Evolutionary conservation across 2,888 invertebrate genomes (phyloP), one percentile per base, ranked within the genome.

Genomic region (Lithophane semibrunnea): DNA sequence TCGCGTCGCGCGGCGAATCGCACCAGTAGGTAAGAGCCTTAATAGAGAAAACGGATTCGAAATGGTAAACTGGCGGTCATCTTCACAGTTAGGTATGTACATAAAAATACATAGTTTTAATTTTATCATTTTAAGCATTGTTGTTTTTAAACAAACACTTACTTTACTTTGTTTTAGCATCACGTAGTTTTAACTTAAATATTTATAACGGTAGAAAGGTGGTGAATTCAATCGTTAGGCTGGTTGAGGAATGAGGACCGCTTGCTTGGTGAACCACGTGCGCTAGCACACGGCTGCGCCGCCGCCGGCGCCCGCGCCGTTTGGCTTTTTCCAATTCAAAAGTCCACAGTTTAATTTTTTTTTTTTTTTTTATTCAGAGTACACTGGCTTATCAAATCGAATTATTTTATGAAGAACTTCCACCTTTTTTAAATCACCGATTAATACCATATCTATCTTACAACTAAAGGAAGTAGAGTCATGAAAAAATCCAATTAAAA

Each of bases 401-500:
- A 69, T 21, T 21, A 42, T 73, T 73, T 71, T n/a, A 47, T 44
- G 1, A 18, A 16, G 13, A 52, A 29, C 29, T 29, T 66, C 18
- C 29, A 49, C 13, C 21, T 49, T 9, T 13, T 21, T 49, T 21
- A 8, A 13, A 49, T 29, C 66, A 49, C 49, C 13, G 21, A 67
- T 44, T 52, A 37, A 66, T 12, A 42, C 69, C 37, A n/a, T 37
- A 16, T 72, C 5, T 37, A 16, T 72, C 5, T 29, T 21, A 42
- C 24, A 54, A 67, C 13, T 66, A 66, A 18, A 24, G 9, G 68
- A 0, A 3, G 12, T 52, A 18, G 5, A 54, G 21, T 69, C 5
- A 54, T 18, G 21, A 42, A 70, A 52, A 69, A 29, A 21, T 24
- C 42, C n/a, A 72, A 73, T 72, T 72, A 73, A 24, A 54, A 69